Percentiles rank a stretch among this genome's conserved stretches.
These are phyloP conservation scores for Iphiclides podalirius DNA, from an alignment of 2,888 invertebrate genomes.

Conservation along the genomic window DNA sequence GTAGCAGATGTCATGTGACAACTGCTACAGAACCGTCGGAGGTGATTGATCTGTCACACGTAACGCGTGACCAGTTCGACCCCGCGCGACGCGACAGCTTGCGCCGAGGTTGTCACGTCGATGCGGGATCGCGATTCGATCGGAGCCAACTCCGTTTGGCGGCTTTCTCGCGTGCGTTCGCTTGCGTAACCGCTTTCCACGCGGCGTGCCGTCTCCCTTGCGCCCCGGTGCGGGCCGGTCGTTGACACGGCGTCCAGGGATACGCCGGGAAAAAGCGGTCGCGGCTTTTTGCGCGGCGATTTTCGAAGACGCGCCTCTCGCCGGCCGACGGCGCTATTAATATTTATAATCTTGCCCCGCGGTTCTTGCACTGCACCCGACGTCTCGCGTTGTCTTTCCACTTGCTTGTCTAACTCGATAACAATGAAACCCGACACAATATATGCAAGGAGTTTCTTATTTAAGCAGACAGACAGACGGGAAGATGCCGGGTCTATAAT, in stretches of 20 bases:
- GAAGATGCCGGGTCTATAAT: too few species aligned
- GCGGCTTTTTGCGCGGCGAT: slow-evolving; percentile 24
- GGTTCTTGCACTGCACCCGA: too few species aligned
- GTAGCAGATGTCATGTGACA: too few species aligned
- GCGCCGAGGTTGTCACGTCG: slow-evolving; percentile 42
- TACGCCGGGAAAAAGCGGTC: slow-evolving; percentile 33
- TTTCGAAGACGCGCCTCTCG: slow-evolving; percentile 17
- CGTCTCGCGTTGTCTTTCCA: slow-evolving; percentile 2
- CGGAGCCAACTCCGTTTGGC: slow-evolving; percentile 33
- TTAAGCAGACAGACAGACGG: too few species aligned
- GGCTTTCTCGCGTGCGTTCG: slow-evolving; percentile 69
- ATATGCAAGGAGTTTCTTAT: too few species aligned
- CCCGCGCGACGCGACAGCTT: too few species aligned
- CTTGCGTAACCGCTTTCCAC: slow-evolving; percentile 77
- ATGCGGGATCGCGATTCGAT: slow-evolving; percentile 49
- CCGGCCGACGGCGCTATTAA: too few species aligned
- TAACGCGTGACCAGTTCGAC: too few species aligned
- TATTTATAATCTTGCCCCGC: slow-evolving; percentile 16
- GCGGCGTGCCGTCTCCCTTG: slow-evolving; percentile 62
- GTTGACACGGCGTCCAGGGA: slow-evolving; percentile 60
- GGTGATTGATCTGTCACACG: too few species aligned
- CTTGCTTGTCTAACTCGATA: too few species aligned
- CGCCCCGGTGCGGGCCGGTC: slow-evolving; percentile 65
- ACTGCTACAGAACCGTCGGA: too few species aligned
- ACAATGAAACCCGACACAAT: too few species aligned